Evolutionary conservation across 2,113 vertebrate genomes (phyloP).

Genomic region (Strix aluco): DNA sequence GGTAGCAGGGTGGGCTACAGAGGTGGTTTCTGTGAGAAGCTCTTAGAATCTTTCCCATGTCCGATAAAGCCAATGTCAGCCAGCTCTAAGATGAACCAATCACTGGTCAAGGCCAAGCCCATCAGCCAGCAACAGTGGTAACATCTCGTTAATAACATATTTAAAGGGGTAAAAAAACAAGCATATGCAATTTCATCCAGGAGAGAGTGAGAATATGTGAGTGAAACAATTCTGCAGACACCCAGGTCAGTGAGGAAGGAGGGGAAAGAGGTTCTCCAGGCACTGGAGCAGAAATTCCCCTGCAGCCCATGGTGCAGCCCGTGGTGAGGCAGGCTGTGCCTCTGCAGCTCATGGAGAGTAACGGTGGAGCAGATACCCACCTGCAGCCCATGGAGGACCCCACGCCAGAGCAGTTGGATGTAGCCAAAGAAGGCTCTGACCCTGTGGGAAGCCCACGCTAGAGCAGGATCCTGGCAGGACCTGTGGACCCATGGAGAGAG

Average conservation of each 20-base stretch:
- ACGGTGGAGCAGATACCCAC: background rate
- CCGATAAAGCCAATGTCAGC: background rate
- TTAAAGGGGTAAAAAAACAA: background rate
- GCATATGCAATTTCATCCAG: background rate
- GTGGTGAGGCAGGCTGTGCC: background rate
- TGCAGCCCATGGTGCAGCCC: background rate
- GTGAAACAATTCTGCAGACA: background rate
- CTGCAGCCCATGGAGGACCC: background rate
- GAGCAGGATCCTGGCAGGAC: background rate
- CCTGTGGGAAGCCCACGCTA: accelerated
- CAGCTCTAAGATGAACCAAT: background rate
- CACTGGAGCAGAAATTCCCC: background rate
- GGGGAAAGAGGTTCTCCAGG: background rate
- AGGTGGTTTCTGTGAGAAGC: background rate
- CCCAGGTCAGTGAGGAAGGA: background rate
- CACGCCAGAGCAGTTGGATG: too few species aligned
- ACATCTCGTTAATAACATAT: background rate
- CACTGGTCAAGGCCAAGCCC: background rate
- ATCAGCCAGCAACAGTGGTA: background rate
- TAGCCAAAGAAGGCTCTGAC: background rate
- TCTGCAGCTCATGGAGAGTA: background rate
- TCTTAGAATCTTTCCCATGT: background rate
- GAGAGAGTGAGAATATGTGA: background rate
- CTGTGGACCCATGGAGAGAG: background rate
- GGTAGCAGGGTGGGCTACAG: background rate